These are phyloP conservation scores for Macheiramphus alcinus DNA, from an alignment of 2,113 vertebrate genomes.

Conservation along the genomic window DNA sequence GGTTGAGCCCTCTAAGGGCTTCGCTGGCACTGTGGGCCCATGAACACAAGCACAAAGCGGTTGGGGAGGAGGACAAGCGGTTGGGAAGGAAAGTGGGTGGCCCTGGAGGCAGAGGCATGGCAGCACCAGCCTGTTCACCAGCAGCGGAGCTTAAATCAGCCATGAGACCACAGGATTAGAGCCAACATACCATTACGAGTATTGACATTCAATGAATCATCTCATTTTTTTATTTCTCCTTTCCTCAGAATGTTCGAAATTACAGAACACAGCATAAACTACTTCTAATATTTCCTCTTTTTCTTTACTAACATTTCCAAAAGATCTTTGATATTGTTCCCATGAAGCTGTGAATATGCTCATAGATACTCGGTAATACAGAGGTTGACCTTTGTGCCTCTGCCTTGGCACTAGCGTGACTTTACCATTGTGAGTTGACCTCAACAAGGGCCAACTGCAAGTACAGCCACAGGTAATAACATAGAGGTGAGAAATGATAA, in stretches of 20 bases:
- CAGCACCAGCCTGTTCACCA: background rate
- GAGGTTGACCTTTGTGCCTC: background rate
- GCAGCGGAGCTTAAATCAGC: background rate
- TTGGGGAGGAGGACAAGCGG: background rate
- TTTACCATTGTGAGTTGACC: background rate
- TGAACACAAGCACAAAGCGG: rapidly evolving
- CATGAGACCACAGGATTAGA: background rate
- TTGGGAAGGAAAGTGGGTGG: background rate
- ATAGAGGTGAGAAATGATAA: background rate
- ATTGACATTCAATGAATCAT: background rate
- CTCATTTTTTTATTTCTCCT: background rate
- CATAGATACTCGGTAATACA: background rate
- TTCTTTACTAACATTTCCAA: background rate
- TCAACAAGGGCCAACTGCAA: background rate
- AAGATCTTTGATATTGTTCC: background rate
- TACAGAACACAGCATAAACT: background rate
- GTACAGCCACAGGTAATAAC: background rate
- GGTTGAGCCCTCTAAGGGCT: background rate
- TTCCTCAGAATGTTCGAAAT: background rate
- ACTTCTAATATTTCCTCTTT: background rate
- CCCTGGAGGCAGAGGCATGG: background rate
- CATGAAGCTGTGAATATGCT: background rate
- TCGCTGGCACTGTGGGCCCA: rapidly evolving
- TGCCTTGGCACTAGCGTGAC: background rate
- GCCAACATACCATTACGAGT: background rate